Evolutionary conservation across 37 sponge, comb jelly and placozoan species (phyloP), one percentile per base, ranked within the genome.

Genomic region (Beroe forskalii): DNA sequence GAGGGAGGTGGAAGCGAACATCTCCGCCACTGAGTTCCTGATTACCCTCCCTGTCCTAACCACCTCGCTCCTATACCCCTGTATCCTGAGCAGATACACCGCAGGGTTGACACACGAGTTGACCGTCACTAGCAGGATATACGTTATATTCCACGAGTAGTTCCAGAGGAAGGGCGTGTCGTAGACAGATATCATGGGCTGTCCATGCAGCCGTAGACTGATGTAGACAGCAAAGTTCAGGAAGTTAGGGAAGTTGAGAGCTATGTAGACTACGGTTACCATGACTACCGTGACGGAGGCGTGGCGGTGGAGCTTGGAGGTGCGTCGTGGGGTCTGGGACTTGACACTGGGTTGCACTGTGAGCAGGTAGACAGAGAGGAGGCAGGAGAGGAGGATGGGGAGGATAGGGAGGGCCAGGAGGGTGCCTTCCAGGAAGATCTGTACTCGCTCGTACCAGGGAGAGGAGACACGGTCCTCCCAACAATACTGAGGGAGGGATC

Each of bases 401-500:
- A 80, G 55, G n/a, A 80, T 43, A 44, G 86, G 86, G 44, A 80
- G 55, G 12, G 86, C 86, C 4, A 80, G 86, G 24, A 80, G 43
- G 28, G 31, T 44, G 25, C 86, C 86, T 6, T 32, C 86, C 35
- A 80, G 43, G 40, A 27, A 33, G 0, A 80, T 35, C 40, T 80
- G 86, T 43, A 41, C 30, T 6, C 19, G 24, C 86, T 80, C 86
- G 55, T 80, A 41, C 30, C 9, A 20, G 25, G 55, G 55, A 8
- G 3, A 4, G 1, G 72, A 69, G 1, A 14, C 39, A 1, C 86
- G 37, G 86, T 25, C 30, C 28, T 80, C 86, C 86, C 86, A 80
- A 24, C 86, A 80, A 48, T 80, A 80, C 86, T 80, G 55, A 48
- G n/a, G n/a, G n/a, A n/a, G n/a, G n/a, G n/a, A n/a, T n/a, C n/a